Evolutionary conservation across 2,797 vertebrate genomes (phyloP), one percentile per base, ranked within the genome.

Genomic region (Helostoma temminkii): DNA sequence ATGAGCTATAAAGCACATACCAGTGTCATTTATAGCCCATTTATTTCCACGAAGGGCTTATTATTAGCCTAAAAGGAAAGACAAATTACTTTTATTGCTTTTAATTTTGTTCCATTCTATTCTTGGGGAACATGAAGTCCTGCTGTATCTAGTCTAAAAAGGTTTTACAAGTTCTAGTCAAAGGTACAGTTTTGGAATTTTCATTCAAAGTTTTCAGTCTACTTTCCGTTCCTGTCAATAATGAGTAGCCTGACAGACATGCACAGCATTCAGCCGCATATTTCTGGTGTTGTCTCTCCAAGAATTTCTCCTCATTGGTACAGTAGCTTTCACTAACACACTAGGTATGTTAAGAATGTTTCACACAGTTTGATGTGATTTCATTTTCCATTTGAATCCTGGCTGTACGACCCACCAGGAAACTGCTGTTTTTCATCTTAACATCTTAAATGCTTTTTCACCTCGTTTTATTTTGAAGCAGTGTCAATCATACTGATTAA

Each of bases 1-100:
- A 50, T 39, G 32, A 75, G 53, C 58, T 66, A 53, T 26, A 56
- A 84, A 68, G 55, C 77, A 69, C 46, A 56, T 36, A 52, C 8
- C 47, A 43, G 43, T 54, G 42, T 66, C 53, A 63, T 71, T 72
- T 63, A 71, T 46, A 65, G 37, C 22, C 21, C 39, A 43, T 32
- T 46, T 56, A 62, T 73, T 61, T 69, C 14, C n/a, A 36, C 39
- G 22, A 82, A 15, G 4, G 28, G 43, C 34, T 60, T 75, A 80
- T 80, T 66, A 79, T 70, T 60, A 77, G 52, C 55, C 26, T 49
- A 21, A 34, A 42, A 47, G 26, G 65, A 78, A 58, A 71, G 50
- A 75, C 19, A 62, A 22, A 64, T 62, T 6, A 56, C 62, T 73
- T 74, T 68, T 50, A 57, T 67, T 64, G 50, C 39, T 37, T 71